Conservation (phyloP, 2,113 vertebrate genomes). For the Ptilonorhynchus violaceus region DNA sequence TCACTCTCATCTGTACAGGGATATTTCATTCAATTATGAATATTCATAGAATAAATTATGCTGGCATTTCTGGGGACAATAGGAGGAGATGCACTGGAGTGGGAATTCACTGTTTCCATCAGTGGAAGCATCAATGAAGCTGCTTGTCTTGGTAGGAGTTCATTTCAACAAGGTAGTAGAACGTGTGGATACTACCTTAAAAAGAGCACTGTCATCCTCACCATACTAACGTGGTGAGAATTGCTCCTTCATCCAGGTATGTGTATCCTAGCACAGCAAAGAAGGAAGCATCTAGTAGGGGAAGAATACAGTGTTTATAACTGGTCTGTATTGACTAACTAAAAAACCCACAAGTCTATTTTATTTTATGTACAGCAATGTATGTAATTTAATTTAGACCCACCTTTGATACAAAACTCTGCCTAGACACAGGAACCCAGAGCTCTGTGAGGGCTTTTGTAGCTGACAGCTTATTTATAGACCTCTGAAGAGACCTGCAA, state of each 20-base stretch:
- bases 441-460: background rate
- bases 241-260: background rate
- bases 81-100: background rate
- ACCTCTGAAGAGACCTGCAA: background rate
- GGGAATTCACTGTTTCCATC: background rate
- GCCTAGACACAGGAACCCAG: background rate
- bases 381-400: background rate
- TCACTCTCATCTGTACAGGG: background rate
- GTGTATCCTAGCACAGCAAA: background rate
- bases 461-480: background rate
- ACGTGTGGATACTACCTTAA: background rate
- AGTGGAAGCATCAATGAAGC: background rate
- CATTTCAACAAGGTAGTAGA: background rate
- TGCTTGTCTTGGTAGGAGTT: background rate
- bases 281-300: background rate
- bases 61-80: background rate
- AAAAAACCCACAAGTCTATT: background rate
- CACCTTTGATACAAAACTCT: background rate
- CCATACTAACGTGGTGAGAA: accelerated
- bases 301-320: background rate
- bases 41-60: background rate
- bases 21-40: background rate
- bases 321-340: background rate
- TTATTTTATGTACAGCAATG: background rate
- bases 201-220: background rate